Conservation (phyloP, 2,113 vertebrate genomes). For the Rissa tridactyla region DNA sequence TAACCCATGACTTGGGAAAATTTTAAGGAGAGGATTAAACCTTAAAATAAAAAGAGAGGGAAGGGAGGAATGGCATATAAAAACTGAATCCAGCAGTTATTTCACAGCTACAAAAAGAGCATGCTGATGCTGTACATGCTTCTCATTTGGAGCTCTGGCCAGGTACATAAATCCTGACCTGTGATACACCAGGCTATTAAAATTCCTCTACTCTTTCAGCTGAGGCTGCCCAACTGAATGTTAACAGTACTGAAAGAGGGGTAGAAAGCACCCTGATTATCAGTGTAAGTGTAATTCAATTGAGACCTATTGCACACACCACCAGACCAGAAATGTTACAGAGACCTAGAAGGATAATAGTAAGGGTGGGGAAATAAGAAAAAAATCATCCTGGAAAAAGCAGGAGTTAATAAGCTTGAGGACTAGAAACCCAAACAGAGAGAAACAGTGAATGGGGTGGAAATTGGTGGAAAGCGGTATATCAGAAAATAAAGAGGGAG, state of each 20-base stretch:
- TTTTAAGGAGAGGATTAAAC: neutral
- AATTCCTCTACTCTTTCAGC: neutral
- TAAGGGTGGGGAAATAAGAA: neutral
- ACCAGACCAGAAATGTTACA: neutral
- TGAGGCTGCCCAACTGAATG: neutral
- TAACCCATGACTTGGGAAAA: neutral
- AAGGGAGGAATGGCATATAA: neutral
- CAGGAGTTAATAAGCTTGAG: neutral
- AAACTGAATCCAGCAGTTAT: neutral
- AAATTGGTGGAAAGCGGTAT: neutral
- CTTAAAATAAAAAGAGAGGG: neutral
- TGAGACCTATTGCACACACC: neutral
- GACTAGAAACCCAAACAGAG: neutral
- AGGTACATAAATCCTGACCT: neutral
- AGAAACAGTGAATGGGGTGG: neutral
- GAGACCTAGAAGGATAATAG: neutral
- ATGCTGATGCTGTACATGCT: neutral
- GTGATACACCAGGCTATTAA: neutral
- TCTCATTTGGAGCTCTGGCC: neutral
- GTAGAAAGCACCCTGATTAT: neutral
- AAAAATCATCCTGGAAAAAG: neutral
- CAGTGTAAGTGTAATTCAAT: neutral
- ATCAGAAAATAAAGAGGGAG: neutral
- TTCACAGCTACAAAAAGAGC: neutral
- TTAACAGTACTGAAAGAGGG: neutral